Evolutionary conservation across 92 coral and sea anemone genomes (phyloP).

Genomic region (Zoanthus sociatus): DNA sequence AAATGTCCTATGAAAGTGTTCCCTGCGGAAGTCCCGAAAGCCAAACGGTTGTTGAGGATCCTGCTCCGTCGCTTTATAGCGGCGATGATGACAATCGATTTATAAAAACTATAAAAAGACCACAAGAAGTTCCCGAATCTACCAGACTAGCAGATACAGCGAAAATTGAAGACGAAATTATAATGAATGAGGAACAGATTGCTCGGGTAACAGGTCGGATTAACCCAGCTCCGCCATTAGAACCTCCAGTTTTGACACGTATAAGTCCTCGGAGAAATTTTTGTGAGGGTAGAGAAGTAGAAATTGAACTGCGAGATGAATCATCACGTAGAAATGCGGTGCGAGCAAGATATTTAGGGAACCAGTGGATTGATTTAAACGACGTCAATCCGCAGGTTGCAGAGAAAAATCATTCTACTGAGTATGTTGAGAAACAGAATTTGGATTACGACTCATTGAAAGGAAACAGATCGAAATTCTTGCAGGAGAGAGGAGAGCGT

Average conservation of each 20-base stretch:
- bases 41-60: constrained; percentile 82
- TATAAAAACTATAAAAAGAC: constrained; percentile 72
- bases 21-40: constrained; percentile 97
- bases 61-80: constrained; percentile 93
- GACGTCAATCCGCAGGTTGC: constrained; percentile 66
- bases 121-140: constrained; percentile 64
- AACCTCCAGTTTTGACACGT: constrained; percentile 38
- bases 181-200: constrained; percentile 94
- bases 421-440: constrained; percentile 15
- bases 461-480: constrained; percentile 31
- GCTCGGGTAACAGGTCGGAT: constrained; percentile 78
- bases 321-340: constrained; percentile 39
- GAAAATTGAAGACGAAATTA: constrained; percentile 89
- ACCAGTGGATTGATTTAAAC: constrained; percentile 79
- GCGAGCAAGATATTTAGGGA: constrained; percentile 42
- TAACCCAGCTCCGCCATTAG: constrained; percentile 59
- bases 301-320: constrained; percentile 43
- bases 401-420: constrained; percentile 35
- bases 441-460: constrained; percentile 32
- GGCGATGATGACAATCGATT: constrained; percentile 77
- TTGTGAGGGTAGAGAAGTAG: constrained; percentile 56
- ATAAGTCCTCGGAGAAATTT: constrained; percentile 47
- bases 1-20: constrained; percentile 90
- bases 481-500: constrained; percentile 43
- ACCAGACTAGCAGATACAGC: constrained; percentile 95